Evolutionary conservation across 1,140 invertebrate species (phyloP).

Genomic region (Steinernema khuongi): DNA sequence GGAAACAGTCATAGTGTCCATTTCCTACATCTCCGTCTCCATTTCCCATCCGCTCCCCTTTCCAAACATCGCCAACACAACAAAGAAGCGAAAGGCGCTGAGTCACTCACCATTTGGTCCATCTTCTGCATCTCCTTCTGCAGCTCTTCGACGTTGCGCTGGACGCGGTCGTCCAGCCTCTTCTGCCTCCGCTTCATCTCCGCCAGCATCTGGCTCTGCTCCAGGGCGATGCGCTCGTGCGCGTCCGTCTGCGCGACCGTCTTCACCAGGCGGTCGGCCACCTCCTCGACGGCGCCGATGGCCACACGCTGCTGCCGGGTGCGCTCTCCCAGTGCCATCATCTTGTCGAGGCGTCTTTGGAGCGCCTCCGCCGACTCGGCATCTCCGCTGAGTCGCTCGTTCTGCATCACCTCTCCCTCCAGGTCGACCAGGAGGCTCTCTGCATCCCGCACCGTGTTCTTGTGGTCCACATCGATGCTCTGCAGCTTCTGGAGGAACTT

Average conservation of each 20-base stretch:
- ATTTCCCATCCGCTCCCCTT: too few species aligned
- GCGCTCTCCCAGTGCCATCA: slow-evolving; percentile 9
- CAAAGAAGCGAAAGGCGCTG: too few species aligned
- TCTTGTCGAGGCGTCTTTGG: not conserved
- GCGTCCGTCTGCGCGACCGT: not conserved
- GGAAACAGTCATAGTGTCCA: too few species aligned
- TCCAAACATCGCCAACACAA: too few species aligned
- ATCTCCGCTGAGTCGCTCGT: not conserved
- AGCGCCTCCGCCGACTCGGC: not conserved
- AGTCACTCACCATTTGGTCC: slow-evolving; percentile 27
- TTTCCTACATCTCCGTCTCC: too few species aligned
- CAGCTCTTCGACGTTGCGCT: slow-evolving; percentile 30
- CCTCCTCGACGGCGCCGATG: not conserved
- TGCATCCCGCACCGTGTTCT: not conserved
- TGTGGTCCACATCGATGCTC: not conserved
- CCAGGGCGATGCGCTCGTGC: not conserved
- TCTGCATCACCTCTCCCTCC: not conserved
- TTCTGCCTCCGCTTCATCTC: slow-evolving; percentile 5
- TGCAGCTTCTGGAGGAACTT: not conserved
- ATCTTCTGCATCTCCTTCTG: slow-evolving; percentile 11
- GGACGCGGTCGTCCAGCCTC: slow-evolving; percentile 15
- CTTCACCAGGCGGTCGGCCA: not conserved
- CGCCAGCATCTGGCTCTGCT: not conserved
- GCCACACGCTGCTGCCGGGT: not conserved
- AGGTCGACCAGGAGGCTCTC: not conserved